Conservation (phyloP, 2,113 vertebrate species). For the Gallinago media region DNA sequence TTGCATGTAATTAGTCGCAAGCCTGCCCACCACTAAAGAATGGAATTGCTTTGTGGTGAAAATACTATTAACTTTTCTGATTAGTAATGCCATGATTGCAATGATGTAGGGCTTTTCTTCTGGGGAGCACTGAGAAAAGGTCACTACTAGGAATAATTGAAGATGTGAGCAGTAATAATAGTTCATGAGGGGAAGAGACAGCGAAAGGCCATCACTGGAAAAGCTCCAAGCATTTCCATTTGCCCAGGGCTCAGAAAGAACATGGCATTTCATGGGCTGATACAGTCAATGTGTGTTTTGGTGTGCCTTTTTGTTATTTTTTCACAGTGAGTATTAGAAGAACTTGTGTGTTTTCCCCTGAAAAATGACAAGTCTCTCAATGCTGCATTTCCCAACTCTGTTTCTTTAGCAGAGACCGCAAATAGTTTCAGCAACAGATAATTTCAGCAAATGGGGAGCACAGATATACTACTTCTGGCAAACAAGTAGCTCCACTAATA, state of each 20-base stretch:
- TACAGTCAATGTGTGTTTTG: background rate
- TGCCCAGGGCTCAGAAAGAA: background rate
- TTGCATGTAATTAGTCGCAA: background rate
- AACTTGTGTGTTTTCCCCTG: background rate
- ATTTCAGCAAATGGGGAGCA: background rate
- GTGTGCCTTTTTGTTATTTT: background rate
- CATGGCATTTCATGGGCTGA: background rate
- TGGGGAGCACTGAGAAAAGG: background rate
- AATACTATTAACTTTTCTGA: background rate
- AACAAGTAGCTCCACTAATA: background rate
- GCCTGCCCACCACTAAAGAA: background rate
- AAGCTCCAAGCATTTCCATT: background rate
- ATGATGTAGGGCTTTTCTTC: background rate
- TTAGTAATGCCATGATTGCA: background rate
- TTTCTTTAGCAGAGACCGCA: background rate
- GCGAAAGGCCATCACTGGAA: background rate
- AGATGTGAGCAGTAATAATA: constrained; percentile 3
- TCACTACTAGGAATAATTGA: constrained; percentile 19
- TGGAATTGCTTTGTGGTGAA: background rate
- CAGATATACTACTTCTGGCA: background rate
- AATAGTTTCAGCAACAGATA: background rate
- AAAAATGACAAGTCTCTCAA: background rate
- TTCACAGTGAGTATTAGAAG: background rate
- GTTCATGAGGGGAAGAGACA: background rate
- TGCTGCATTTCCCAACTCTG: background rate